phyloP scores from a whole-genome alignment of 2,113 vertebrate species.

The Xiphorhynchus elegans region DNA sequence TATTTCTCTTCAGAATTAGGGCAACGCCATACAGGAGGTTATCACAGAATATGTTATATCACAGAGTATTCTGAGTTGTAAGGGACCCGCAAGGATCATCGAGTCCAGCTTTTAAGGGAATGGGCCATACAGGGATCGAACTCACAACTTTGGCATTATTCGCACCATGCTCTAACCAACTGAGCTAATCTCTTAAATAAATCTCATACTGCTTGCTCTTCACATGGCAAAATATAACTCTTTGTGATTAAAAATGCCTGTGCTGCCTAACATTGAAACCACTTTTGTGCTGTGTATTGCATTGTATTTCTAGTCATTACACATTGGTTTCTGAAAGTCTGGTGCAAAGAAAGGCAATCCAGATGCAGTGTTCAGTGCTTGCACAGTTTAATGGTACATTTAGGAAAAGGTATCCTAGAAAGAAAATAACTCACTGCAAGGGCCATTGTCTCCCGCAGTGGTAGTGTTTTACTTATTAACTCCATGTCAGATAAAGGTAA shows the following conservation, averaged over 20 bases:
- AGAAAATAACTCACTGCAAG: not conserved
- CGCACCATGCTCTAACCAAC: not conserved
- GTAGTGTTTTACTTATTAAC: not conserved
- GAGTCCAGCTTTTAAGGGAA: not conserved
- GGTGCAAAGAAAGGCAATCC: not conserved
- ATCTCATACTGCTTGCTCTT: not conserved
- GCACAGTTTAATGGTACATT: not conserved
- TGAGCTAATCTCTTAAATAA: not conserved
- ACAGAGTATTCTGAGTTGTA: not conserved
- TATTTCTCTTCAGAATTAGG: not conserved
- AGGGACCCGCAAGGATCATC: not conserved
- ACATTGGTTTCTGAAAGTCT: conserved; percentile 1
- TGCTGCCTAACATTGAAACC: not conserved
- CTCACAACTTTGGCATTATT: not conserved
- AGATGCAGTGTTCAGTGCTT: not conserved
- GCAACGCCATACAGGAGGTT: not conserved
- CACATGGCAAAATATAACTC: not conserved
- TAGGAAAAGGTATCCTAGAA: not conserved
- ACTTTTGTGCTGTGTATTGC: not conserved
- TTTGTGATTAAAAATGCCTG: conserved; percentile 22
- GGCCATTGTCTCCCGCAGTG: not conserved
- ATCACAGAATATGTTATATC: not conserved
- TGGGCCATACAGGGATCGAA: not conserved
- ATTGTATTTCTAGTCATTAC: not conserved
- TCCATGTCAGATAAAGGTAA: not conserved